A percentile compares a stretch with the other conserved stretches of the same genome.
Conservation (phyloP, 1,140 invertebrate species). For the Colletes latitarsis region DNA sequence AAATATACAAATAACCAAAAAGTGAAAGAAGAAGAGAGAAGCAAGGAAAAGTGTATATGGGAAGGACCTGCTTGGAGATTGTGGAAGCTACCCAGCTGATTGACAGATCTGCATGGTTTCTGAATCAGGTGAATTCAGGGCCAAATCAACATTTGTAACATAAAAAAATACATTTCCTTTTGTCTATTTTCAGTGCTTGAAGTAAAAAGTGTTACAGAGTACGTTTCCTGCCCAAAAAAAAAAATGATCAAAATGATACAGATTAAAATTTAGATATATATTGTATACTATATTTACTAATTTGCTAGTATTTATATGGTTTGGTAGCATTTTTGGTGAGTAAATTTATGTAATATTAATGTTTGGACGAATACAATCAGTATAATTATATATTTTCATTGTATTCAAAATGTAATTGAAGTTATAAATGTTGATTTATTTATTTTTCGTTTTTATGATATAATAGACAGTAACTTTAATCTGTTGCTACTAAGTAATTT, state of each 20-base stretch:
- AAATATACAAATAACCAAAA: slow-evolving; percentile 63
- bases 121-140: slow-evolving; percentile 81
- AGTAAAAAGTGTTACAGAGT: slow-evolving; percentile 24
- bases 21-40: slow-evolving; percentile 72
- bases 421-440: slow-evolving; percentile 77
- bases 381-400: slow-evolving; percentile 8
- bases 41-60: slow-evolving; percentile 55
- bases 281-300: slow-evolving; percentile 30
- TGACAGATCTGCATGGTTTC: slow-evolving; percentile 76
- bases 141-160: slow-evolving; percentile 80
- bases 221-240: slow-evolving; percentile 15
- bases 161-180: slow-evolving; percentile 41
- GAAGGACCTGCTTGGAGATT: slow-evolving; percentile 65
- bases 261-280: slow-evolving; percentile 25
- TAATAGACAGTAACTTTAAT: slow-evolving; percentile 55
- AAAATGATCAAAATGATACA: slow-evolving; percentile 23
- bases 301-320: slow-evolving; percentile 37
- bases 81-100: slow-evolving; percentile 69
- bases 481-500: slow-evolving; percentile 54
- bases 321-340: slow-evolving; percentile 46
- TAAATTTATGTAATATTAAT: slow-evolving; percentile 28
- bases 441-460: slow-evolving; percentile 63
- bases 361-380: not conserved
- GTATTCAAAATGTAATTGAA: slow-evolving; percentile 33
- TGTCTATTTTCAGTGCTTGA: slow-evolving; percentile 38